Evolutionary conservation across 2,888 invertebrate species (phyloP).

Genomic region (Reticulitermes lucifugus): DNA sequence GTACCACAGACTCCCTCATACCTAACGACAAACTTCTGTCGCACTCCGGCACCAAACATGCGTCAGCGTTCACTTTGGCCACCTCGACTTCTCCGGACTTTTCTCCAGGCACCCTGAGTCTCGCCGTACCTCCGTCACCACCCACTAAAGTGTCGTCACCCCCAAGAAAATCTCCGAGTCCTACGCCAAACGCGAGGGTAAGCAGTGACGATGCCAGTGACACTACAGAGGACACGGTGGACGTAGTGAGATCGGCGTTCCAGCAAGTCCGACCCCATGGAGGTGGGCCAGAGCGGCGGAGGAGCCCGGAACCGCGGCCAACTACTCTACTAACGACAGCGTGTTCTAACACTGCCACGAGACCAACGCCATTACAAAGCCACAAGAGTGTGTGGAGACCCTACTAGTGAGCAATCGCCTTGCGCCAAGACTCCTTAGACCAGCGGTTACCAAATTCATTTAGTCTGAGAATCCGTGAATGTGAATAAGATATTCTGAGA

Average conservation of each 20-base stretch:
- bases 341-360: constrained; percentile 39
- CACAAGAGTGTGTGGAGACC: constrained; percentile 82
- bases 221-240: constrained; percentile 75
- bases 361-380: constrained; percentile 57
- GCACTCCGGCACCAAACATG: constrained; percentile 15
- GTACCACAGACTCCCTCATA: constrained; percentile 27
- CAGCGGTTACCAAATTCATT: too few species aligned
- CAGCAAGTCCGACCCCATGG: constrained; percentile 68
- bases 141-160: constrained; percentile 58
- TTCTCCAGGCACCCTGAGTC: constrained; percentile 29
- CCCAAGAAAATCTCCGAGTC: constrained; percentile 69
- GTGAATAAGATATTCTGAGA: too few species aligned
- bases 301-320: constrained; percentile 33
- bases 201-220: constrained; percentile 72
- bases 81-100: constrained; percentile 31
- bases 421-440: too few species aligned
- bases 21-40: constrained; percentile 36
- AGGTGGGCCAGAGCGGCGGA: neutral
- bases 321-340: constrained; percentile 6
- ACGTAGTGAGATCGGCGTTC: constrained; percentile 81
- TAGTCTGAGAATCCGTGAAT: too few species aligned
- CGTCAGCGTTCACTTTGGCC: constrained; percentile 6
- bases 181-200: constrained; percentile 64
- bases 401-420: constrained; percentile 65
- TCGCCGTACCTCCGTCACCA: constrained; percentile 21